Conservation (phyloP, 2,888 invertebrate species). For the Drosophila cognata region DNA sequence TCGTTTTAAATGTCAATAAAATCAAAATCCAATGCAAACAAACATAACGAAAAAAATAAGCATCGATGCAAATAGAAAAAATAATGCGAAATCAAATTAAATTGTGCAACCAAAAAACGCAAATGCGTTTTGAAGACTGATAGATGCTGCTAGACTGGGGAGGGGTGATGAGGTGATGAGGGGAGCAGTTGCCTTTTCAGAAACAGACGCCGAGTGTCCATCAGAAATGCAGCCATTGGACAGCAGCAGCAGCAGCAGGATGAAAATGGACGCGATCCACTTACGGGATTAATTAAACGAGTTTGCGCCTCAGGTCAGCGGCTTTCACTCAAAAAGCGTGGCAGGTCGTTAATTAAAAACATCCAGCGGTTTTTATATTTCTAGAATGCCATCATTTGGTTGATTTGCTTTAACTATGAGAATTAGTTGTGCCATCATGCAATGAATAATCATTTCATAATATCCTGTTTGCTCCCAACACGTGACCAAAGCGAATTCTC, state of each 20-base stretch:
- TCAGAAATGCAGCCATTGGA: slow-evolving; percentile 72
- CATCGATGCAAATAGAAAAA: slow-evolving; percentile 43
- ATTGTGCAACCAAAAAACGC: slow-evolving; percentile 63
- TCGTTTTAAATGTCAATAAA: slow-evolving; percentile 66
- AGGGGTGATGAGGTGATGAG: not conserved
- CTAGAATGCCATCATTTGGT: slow-evolving; percentile 1
- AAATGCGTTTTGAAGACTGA: slow-evolving; percentile 54
- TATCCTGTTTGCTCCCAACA: slow-evolving; percentile 64
- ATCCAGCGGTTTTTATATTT: slow-evolving; percentile 13
- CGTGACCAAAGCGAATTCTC: slow-evolving; percentile 85
- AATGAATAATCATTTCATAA: slow-evolving; percentile 37
- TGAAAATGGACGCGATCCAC: slow-evolving; percentile 34
- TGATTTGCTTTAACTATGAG: not conserved
- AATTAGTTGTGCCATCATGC: slow-evolving; percentile 23
- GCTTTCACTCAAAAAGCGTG: slow-evolving; percentile 68
- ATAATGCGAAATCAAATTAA: slow-evolving; percentile 53
- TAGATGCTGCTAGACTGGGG: slow-evolving; percentile 26
- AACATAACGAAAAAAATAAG: slow-evolving; percentile 15
- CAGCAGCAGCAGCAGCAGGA: slow-evolving; percentile 35
- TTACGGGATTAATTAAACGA: slow-evolving; percentile 66
- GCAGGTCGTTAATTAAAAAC: slow-evolving; percentile 70
- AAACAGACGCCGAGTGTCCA: slow-evolving; percentile 75
- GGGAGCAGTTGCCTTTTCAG: slow-evolving; percentile 41
- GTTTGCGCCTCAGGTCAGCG: slow-evolving; percentile 45
- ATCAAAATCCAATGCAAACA: slow-evolving; percentile 26